Evolutionary conservation across 1,140 invertebrate genomes (phyloP).

Genomic region (Eumeta japonica): DNA sequence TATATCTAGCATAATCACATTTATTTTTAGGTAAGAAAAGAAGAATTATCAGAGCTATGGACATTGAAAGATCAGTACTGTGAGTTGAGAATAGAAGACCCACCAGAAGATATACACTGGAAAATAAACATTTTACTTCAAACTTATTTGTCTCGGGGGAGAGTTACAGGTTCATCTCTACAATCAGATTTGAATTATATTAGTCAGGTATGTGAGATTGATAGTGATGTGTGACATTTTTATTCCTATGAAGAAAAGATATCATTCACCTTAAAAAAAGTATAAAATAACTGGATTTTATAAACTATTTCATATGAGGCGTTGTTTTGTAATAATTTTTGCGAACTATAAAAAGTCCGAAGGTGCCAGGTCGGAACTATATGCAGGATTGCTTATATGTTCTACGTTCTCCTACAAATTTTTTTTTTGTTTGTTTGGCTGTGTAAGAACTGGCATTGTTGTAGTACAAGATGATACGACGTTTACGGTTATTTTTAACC

Average conservation of each 20-base stretch:
- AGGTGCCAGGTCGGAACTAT: too few relatives aligned
- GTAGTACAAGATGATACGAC: too few relatives aligned
- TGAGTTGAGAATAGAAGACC: constrained; percentile 73
- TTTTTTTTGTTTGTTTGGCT: too few relatives aligned
- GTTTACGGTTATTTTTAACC: too few relatives aligned
- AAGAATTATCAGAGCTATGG: constrained; percentile 91
- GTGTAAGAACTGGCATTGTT: too few relatives aligned
- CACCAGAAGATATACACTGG: constrained; percentile 85
- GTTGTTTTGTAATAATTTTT: neutral
- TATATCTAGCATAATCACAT: constrained; percentile 1
- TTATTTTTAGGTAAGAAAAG: constrained; percentile 77
- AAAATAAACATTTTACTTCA: constrained; percentile 98
- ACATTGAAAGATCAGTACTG: constrained; percentile 70
- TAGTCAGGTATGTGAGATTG: constrained; percentile 72
- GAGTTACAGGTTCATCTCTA: constrained; percentile 84
- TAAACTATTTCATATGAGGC: too few relatives aligned
- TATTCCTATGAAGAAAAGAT: too few relatives aligned
- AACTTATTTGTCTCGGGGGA: constrained; percentile 79
- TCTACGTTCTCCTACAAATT: too few relatives aligned
- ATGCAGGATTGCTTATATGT: too few relatives aligned
- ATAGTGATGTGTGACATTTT: constrained; percentile 1
- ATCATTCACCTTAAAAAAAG: too few relatives aligned
- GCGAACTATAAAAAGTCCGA: neutral
- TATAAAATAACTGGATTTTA: too few relatives aligned
- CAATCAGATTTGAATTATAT: constrained; percentile 93